Percentiles rank a stretch among this genome's conserved stretches.
These are phyloP conservation scores for Quiscalus mexicanus DNA, from an alignment of 2,113 vertebrate genomes.

Conservation along the genomic window DNA sequence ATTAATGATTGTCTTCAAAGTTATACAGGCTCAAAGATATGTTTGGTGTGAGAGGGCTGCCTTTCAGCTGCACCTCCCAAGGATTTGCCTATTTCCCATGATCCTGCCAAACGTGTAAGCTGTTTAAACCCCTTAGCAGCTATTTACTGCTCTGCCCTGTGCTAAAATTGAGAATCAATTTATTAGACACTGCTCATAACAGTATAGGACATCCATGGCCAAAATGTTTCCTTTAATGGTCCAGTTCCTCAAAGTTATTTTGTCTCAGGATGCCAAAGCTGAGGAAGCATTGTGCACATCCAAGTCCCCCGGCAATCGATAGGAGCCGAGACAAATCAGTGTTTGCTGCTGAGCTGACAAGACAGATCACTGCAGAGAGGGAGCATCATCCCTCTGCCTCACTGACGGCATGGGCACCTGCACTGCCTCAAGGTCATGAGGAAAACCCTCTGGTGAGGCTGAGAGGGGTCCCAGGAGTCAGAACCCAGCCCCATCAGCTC, in stretches of 20 bases:
- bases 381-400: conserved; percentile 25
- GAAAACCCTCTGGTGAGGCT: background rate
- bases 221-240: conserved; percentile 7
- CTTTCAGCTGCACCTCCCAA: background rate
- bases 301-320: background rate
- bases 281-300: background rate
- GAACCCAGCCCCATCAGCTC: background rate
- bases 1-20: background rate
- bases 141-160: background rate
- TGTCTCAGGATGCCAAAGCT: background rate
- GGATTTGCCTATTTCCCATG: background rate
- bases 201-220: background rate
- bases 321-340: conserved; percentile 17
- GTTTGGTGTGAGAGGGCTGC: background rate
- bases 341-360: conserved; percentile 28
- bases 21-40: background rate
- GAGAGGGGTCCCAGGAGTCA: background rate
- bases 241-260: conserved; percentile 17
- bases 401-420: background rate
- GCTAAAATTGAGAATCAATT: background rate
- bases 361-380: background rate
- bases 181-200: background rate
- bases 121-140: background rate
- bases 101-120: accelerated
- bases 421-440: background rate